A percentile compares a stretch with the other conserved stretches of the same genome.
These are phyloP conservation scores for Pteria penguin DNA, from an alignment of 2,888 invertebrate species.

Conservation along the genomic window DNA sequence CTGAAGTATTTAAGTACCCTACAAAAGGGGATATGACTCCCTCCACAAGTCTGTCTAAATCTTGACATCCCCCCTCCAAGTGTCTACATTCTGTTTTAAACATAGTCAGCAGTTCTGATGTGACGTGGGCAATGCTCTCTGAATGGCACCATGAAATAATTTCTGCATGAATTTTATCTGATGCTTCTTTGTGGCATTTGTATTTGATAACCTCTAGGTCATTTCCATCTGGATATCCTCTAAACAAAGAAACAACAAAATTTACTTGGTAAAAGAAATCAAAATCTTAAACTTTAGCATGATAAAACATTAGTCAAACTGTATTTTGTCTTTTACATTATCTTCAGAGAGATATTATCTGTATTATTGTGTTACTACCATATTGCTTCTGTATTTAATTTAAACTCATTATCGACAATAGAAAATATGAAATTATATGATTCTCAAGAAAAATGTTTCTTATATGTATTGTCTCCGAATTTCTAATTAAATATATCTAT, in stretches of 20 bases:
- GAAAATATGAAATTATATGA: no score
- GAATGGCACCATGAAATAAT: slow-evolving; percentile 49
- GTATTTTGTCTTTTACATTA: no score
- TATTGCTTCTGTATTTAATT: no score
- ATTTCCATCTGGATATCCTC: slow-evolving; percentile 30
- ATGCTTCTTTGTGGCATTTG: slow-evolving; percentile 46
- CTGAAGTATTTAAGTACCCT: slow-evolving; percentile 3
- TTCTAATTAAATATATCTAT: no score
- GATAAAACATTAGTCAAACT: no score
- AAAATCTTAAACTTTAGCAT: no score
- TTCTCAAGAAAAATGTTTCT: no score
- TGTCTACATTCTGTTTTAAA: slow-evolving; percentile 51
- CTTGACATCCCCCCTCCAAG: slow-evolving; percentile 46
- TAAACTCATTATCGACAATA: no score
- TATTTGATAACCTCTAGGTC: slow-evolving; percentile 56
- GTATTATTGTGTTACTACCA: no score
- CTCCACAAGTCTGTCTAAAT: slow-evolving; percentile 49
- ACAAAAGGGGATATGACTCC: slow-evolving; percentile 20
- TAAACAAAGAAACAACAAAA: no score
- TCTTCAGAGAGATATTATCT: no score
- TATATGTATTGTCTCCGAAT: no score
- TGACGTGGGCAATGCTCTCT: slow-evolving; percentile 29
- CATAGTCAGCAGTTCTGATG: slow-evolving; percentile 38
- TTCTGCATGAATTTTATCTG: slow-evolving; percentile 38
- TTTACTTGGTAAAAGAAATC: background rate